Evolutionary conservation across 1,140 invertebrate species (phyloP), one percentile per base, ranked within the genome.

Genomic region (Calycopis cecrops): DNA sequence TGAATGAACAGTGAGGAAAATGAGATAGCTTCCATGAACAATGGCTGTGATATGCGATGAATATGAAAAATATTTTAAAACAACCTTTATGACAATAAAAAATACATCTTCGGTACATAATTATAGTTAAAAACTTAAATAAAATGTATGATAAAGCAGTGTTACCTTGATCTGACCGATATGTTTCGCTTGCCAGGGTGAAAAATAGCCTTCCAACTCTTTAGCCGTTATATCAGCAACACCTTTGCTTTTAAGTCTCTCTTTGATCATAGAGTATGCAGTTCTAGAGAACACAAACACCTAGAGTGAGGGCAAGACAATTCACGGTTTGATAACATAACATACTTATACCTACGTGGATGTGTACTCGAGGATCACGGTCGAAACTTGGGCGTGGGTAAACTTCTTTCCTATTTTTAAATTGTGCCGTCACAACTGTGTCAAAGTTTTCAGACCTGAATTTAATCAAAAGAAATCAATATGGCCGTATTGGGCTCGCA

Each of bases 281-380:
- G 91, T 91, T 69, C 93, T 92, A 67, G 90, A 92, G 86, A 95
- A 96, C 16, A 96, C 95, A 83, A 95, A 96, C 59, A 96, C 95
- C 94, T 95, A 90, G 44, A 90, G 85, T 84, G 77, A 82, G 79
- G 82, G 79, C 76, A 86, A 83, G 73, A 85, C 80, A 82, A 76
- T 58, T 70, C 21, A 28, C 21, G 21, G 6, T 28, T 72, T 76
- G 66, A 77, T 61, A 57, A 59, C 64, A 42, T 42, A 33, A 33
- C 34, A 34, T 16, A 17, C 14, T 49, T 35, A 7, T 35, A 17
- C 9, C 34, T 3, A 34, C 16, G 33, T 38, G 40, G 18, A 67
- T 69, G 73, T 75, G 69, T 59, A 79, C 71, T 73, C 73, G 60
- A 62, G 61, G 61, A 59, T 59, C 8, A 12, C 52, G 58, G 21